Conservation (phyloP, 2,797 vertebrate species). For the Paguma larvata region DNA sequence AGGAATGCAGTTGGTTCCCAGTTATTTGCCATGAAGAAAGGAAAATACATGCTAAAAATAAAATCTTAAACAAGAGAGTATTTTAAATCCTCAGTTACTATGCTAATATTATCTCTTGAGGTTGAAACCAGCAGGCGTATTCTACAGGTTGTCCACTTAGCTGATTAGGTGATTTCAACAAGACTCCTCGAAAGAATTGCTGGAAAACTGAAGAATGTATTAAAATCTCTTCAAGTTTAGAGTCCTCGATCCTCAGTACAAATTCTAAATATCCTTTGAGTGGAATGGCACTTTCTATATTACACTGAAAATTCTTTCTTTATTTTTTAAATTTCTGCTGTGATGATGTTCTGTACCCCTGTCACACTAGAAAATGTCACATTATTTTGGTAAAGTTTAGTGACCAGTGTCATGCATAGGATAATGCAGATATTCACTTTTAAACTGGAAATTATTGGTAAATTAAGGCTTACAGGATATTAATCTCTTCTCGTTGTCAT, state of each 20-base stretch:
- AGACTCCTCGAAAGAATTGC: neutral
- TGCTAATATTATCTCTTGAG: neutral
- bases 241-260: neutral
- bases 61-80: neutral
- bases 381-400: neutral
- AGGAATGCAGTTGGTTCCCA: neutral
- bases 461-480: neutral
- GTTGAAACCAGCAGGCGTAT: neutral
- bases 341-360: neutral
- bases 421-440: neutral
- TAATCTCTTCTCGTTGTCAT: neutral
- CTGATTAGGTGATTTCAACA: neutral
- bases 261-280: neutral
- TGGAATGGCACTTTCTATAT: neutral
- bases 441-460: neutral
- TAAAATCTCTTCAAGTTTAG: neutral
- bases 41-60: neutral
- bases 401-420: neutral
- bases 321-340: too few species aligned
- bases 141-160: neutral
- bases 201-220: neutral
- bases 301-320: neutral
- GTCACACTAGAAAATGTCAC: neutral
- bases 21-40: neutral
- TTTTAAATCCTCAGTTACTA: neutral